Evolutionary conservation across 1,140 invertebrate genomes (phyloP).

Genomic region (Drosophila sechellia): DNA sequence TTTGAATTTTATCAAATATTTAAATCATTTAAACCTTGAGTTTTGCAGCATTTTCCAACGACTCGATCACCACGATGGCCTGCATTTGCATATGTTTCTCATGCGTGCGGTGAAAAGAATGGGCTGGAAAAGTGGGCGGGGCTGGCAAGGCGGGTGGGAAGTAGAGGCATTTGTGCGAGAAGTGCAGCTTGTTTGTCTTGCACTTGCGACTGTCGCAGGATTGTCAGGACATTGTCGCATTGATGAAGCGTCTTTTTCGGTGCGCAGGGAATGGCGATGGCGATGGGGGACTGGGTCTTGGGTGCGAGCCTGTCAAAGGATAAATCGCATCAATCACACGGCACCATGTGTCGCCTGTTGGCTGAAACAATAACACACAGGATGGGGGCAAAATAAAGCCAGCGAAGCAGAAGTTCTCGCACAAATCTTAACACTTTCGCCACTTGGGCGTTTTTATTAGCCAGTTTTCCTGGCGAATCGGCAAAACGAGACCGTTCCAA

Average conservation of each 20-base stretch:
- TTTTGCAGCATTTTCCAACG: not conserved
- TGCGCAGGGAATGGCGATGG: slow-evolving; percentile 3
- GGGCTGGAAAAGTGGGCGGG: slow-evolving; percentile 4
- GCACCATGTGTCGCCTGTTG: slow-evolving; percentile 34
- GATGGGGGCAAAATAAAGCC: not conserved
- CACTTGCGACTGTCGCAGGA: slow-evolving; percentile 49
- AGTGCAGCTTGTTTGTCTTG: slow-evolving; percentile 63
- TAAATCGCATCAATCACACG: slow-evolving; percentile 60
- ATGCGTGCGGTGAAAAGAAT: slow-evolving; percentile 2
- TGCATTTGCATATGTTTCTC: slow-evolving; percentile 37
- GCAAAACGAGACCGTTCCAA: slow-evolving; percentile 32
- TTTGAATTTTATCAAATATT: too few species aligned
- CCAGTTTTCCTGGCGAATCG: slow-evolving; percentile 30
- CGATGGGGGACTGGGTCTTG: not conserved
- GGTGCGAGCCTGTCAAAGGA: slow-evolving; percentile 37
- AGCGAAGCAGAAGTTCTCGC: not conserved
- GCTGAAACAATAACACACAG: slow-evolving; percentile 22
- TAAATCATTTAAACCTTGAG: too few species aligned
- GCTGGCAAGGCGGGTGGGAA: not conserved
- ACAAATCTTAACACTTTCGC: slow-evolving; percentile 18
- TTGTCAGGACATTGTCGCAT: slow-evolving; percentile 60
- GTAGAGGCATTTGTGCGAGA: slow-evolving; percentile 34
- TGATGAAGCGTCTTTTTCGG: slow-evolving; percentile 48
- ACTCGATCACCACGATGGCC: not conserved
- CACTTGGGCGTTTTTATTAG: slow-evolving; percentile 29